Base-by-base conservation (phyloP, 2,113 vertebrate genomes). In the Phylloscopus trochiloides region DNA sequence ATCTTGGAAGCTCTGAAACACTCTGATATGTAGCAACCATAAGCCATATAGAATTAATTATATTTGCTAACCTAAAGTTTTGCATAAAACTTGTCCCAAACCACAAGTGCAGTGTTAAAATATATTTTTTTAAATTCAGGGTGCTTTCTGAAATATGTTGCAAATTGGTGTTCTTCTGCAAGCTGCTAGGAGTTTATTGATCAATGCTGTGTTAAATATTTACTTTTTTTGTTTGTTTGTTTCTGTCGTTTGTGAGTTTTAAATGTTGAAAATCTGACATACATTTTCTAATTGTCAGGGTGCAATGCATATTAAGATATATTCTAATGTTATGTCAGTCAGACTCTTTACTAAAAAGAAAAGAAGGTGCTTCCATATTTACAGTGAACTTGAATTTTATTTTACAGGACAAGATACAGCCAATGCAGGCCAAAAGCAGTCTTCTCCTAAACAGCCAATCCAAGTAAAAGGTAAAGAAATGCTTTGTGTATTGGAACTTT, bases 401-500 rank as follows among this genome's bases (percentile, higher is more conserved):
- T 97, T 97, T 96, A 28, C 90, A 98, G 97, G 94, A 52, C 96
- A 96, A 91, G 96, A 97, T 65, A 85, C 81, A 6, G 91, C 59
- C 26, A 96, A 59, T 77, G 78, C 92, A 97, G 94, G 96, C 71
- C 98, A 97, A 95, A 97, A 97, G 31, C 96, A 97, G 79, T 92
- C 96, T 92, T 92, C 77, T 1, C 78, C 96, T 73, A 97, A 98
- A 94, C 97, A 97, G 17, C 97, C 98, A 75, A 98, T 98, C 67
- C 98, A 98, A 97, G 97, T 98, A 84, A 98, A 98, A 98, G 98
- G 98, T 98, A 98, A 97, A 83, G 83, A 45, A 73, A 24, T 88
- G 34, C 17, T 58, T 88, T 4, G 7, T 70, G 14, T 74, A 31
- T 84, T 80, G 43, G 58, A 86, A 57, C n/a, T 78, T 85, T 15